These are phyloP conservation scores for Aphidius gifuensis DNA, from an alignment of 1,140 invertebrate genomes.

Conservation along the genomic window DNA sequence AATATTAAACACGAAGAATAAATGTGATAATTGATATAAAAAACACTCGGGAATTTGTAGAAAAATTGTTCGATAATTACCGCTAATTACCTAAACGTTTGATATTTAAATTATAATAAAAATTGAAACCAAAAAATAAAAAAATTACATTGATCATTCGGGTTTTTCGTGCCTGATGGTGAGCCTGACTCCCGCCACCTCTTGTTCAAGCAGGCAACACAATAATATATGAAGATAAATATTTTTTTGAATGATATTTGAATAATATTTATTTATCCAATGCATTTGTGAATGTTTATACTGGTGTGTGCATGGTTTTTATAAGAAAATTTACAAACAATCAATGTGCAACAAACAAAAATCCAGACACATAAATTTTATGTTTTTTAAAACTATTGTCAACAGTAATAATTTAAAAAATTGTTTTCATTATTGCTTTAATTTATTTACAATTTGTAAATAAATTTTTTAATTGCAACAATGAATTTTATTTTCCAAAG, in stretches of 20 bases:
- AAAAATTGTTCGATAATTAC: background rate
- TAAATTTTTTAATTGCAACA: slow-evolving; percentile 1
- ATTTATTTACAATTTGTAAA: background rate
- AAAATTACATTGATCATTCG: slow-evolving; percentile 50
- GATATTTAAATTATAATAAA: background rate
- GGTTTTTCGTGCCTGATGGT: slow-evolving; percentile 56
- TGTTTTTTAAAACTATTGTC: slow-evolving; percentile 14
- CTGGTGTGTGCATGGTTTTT: slow-evolving; percentile 7
- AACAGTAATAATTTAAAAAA: slow-evolving; percentile 3
- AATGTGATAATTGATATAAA: background rate
- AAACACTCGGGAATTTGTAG: background rate
- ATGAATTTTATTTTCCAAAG: slow-evolving; percentile 20
- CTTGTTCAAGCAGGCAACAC: slow-evolving; percentile 52
- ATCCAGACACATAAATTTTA: slow-evolving; percentile 15
- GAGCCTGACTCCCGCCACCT: slow-evolving; percentile 56
- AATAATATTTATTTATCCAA: background rate
- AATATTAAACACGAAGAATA: slow-evolving; percentile 2
- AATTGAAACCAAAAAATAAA: slow-evolving; percentile 13
- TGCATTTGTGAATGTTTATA: background rate
- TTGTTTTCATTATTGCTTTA: background rate
- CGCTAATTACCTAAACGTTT: no score
- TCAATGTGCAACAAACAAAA: slow-evolving; percentile 18
- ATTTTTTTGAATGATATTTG: slow-evolving; percentile 1
- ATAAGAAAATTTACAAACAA: background rate
- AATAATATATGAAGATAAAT: slow-evolving; percentile 23